Base-by-base conservation (phyloP, 2,888 invertebrate species). In the Cheilosia grossa region DNA sequence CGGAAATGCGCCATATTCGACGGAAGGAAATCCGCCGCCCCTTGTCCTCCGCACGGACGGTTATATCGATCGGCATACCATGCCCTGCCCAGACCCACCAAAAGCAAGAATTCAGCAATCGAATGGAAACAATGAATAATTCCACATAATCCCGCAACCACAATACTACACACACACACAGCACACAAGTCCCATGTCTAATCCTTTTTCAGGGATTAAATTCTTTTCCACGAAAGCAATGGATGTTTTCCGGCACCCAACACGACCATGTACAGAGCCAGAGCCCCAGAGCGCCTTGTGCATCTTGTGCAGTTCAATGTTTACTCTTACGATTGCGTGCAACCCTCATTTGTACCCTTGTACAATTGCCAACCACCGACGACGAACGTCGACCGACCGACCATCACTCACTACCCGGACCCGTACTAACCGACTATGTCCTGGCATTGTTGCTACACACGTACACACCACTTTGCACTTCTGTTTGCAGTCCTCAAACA, bases 381-480 rank as follows among this genome's bases (percentile, higher is more conserved):
- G 27, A 64, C 56, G n/a, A 53, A 19, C 56, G 61, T 4, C 44
- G 21, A 51, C 13, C n/a, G 7, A 17, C n/a, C 44, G 21, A 51
- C 13, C n/a, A n/a, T 47, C n/a, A 47, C 17, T 17, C n/a, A 47
- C n/a, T 17, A 44, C 44, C 44, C 17, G 4, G 17, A 17, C 44
- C 13, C 42, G 61, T 70, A n/a, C 33, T 33, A 27, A 42, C 19
- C 49, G 49, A 33, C 49, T 67, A 42, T 61, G 54, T 54, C 51
- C 61, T 67, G 47, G 73, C 72, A 85, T 77, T 85, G 70, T 80
- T 85, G 80, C 80, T 80, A 80, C 80, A 85, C 72, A 81, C 81
- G 75, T 80, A 80, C 80, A 85, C 72, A 81, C 81, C 85, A 85
- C 85, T 85, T 85, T 75, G 81, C 85, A 85, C 85, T 85, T 85